phyloP scores from a whole-genome alignment of 2,888 invertebrate genomes.

The Emesis russula region DNA sequence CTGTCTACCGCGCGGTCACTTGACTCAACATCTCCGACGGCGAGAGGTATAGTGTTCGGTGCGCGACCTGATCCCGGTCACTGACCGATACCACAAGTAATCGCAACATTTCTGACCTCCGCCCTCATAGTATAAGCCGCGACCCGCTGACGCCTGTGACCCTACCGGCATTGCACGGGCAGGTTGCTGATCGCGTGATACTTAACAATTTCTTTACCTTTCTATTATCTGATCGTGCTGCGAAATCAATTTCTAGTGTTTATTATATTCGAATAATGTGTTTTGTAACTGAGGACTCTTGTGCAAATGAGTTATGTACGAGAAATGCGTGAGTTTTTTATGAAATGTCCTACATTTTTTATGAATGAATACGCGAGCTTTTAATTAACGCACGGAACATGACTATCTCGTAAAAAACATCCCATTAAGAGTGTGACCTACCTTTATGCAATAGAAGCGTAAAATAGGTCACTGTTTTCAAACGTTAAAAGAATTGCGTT shows the following conservation, averaged over 20 bases:
- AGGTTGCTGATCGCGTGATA: slow-evolving; percentile 93
- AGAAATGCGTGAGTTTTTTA: slow-evolving; percentile 89
- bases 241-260: background rate
- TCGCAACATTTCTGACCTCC: slow-evolving; percentile 82
- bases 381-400: slow-evolving; percentile 17
- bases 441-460: slow-evolving; percentile 70
- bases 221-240: slow-evolving; percentile 67
- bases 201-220: slow-evolving; percentile 68
- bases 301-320: slow-evolving; percentile 18
- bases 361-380: slow-evolving; percentile 75
- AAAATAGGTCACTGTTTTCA: slow-evolving; percentile 40
- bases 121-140: slow-evolving; percentile 85
- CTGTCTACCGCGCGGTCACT: slow-evolving; percentile 88
- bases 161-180: slow-evolving; percentile 84
- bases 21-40: slow-evolving; percentile 92
- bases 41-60: slow-evolving; percentile 91
- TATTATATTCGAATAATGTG: background rate
- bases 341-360: slow-evolving; percentile 87
- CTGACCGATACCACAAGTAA: slow-evolving; percentile 92
- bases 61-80: slow-evolving; percentile 92
- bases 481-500: background rate
- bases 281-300: background rate
- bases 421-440: slow-evolving; percentile 43
- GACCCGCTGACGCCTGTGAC: slow-evolving; percentile 73
- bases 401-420: slow-evolving; percentile 17